Evolutionary conservation across 2,113 vertebrate genomes (phyloP).

Genomic region (Neolamprologus brichardi): DNA sequence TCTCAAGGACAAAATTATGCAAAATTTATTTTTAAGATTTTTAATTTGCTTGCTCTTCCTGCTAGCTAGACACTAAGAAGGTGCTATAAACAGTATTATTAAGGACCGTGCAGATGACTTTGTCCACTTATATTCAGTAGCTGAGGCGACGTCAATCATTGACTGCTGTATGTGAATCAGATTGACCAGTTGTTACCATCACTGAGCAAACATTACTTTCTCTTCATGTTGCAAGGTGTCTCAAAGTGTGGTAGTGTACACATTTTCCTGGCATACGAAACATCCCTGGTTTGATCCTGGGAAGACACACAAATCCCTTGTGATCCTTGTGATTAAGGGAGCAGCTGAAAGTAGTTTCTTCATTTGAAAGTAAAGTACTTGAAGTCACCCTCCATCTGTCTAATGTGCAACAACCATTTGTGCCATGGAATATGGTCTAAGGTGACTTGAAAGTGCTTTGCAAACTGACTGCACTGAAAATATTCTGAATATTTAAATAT

Average conservation of each 20-base stretch:
- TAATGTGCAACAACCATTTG: not conserved
- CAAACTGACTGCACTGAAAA: not conserved
- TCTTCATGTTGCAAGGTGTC: not conserved
- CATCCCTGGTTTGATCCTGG: not conserved
- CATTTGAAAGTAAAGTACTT: not conserved
- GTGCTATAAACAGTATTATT: not conserved
- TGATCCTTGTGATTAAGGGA: not conserved
- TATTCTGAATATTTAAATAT: not conserved
- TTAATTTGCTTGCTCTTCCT: not conserved
- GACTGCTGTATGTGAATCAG: not conserved
- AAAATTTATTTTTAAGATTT: not conserved
- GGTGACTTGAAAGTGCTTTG: not conserved
- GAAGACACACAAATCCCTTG: not conserved
- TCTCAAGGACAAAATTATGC: not conserved
- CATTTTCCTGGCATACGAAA: not conserved
- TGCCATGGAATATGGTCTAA: not conserved
- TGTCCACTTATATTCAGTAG: not conserved
- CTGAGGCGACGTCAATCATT: not conserved
- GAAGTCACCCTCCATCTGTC: fast-evolving
- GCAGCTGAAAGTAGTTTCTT: not conserved
- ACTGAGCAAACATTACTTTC: not conserved
- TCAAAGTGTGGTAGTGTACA: not conserved
- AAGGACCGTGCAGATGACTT: not conserved
- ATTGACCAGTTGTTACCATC: not conserved
- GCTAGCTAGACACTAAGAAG: fast-evolving